Percentiles rank a stretch among this genome's conserved stretches.
Conservation (phyloP, 1,140 invertebrate species). For the Papilio helenus region DNA sequence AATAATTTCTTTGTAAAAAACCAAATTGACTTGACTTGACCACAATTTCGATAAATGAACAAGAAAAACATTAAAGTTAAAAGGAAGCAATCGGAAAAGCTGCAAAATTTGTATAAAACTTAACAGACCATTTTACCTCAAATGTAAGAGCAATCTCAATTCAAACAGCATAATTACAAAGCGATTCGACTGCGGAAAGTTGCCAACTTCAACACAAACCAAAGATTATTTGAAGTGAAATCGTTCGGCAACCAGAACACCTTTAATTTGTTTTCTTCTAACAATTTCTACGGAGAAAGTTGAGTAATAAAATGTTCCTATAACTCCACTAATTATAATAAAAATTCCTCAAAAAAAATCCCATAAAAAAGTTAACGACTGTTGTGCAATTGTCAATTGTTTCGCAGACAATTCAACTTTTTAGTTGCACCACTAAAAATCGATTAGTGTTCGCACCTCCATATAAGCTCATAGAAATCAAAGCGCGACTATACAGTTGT, state of each 20-base stretch:
- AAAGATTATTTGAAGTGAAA: slow-evolving; percentile 21
- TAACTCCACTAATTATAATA: not conserved
- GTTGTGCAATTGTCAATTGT: no score
- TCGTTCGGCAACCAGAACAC: slow-evolving; percentile 1
- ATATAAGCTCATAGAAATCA: no score
- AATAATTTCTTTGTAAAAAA: not conserved
- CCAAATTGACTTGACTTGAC: not conserved
- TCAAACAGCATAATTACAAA: slow-evolving; percentile 24
- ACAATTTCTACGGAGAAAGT: not conserved
- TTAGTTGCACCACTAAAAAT: no score
- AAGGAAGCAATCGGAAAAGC: slow-evolving; percentile 3
- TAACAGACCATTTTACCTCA: slow-evolving; percentile 12
- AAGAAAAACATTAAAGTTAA: not conserved
- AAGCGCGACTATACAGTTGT: no score
- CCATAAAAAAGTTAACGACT: not conserved
- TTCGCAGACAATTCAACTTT: no score
- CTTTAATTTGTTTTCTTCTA: slow-evolving; percentile 14
- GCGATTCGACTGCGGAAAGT: not conserved
- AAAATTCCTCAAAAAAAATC: no score
- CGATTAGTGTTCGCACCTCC: no score
- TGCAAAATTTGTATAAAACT: slow-evolving; percentile 9
- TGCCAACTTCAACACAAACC: slow-evolving; percentile 22
- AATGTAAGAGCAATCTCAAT: slow-evolving; percentile 14
- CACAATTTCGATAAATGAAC: not conserved
- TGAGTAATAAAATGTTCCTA: not conserved